Evolutionary conservation across 2,797 vertebrate genomes (phyloP).

Genomic region (Anisognathus igniventris): DNA sequence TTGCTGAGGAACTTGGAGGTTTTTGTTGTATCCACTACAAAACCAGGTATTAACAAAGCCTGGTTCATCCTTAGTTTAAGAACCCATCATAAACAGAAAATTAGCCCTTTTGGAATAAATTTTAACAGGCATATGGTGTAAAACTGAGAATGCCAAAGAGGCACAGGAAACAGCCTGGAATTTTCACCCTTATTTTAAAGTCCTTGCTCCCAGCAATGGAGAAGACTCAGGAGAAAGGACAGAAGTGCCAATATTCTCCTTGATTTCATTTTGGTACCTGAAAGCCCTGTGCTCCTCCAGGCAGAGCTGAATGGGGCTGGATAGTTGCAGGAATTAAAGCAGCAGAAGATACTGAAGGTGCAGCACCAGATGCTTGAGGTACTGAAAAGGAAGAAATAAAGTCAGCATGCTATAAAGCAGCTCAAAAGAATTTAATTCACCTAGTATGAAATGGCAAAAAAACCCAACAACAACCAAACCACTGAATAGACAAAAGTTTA

Average conservation of each 20-base stretch:
- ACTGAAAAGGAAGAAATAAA: slow-evolving; percentile 62
- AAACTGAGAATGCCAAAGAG: neutral
- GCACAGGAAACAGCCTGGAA: neutral
- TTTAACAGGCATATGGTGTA: neutral
- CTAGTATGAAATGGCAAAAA: neutral
- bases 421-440: neutral
- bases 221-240: neutral
- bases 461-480: too few relatives aligned
- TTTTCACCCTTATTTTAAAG: neutral
- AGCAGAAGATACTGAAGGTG: slow-evolving; percentile 70
- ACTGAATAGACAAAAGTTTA: neutral
- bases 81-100: neutral
- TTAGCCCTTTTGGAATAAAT: neutral
- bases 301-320: slow-evolving; percentile 74
- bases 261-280: slow-evolving; percentile 77
- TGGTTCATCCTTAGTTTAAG: neutral
- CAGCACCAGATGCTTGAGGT: slow-evolving; percentile 67
- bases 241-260: neutral
- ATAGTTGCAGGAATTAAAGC: slow-evolving; percentile 81
- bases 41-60: neutral
- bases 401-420: neutral
- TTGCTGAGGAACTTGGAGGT: neutral
- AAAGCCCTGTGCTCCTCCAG: slow-evolving; percentile 80
- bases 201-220: neutral
- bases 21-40: neutral